Percentiles rank a stretch among this genome's conserved stretches.
phyloP scores from a whole-genome alignment of 2,797 vertebrate species.

The Syngnathus acus region DNA sequence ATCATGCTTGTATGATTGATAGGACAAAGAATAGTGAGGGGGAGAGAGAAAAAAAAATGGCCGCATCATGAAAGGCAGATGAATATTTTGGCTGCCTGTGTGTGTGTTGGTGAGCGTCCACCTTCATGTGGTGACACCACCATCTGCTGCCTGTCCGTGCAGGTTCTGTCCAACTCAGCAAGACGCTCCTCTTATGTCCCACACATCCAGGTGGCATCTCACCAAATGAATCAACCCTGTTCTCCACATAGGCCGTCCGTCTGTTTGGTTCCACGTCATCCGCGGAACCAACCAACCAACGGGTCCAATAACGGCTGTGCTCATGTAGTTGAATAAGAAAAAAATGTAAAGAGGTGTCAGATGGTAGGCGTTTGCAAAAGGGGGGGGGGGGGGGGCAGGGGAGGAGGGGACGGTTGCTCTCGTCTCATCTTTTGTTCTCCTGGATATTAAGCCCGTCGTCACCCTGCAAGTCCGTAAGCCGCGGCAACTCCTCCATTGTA shows the following conservation, averaged over 20 bases:
- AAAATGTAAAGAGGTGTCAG: slow-evolving; percentile 58
- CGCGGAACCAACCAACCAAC: slow-evolving; percentile 23
- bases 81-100: slow-evolving; percentile 11
- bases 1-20: not conserved
- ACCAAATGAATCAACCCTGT: slow-evolving; percentile 38
- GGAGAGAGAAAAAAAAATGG: not conserved
- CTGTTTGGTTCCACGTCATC: slow-evolving; percentile 23
- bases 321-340: slow-evolving; percentile 31
- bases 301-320: slow-evolving; percentile 8
- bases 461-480: slow-evolving; percentile 32
- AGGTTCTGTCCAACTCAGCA: slow-evolving; percentile 49
- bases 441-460: slow-evolving; percentile 39
- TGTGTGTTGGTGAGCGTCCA: slow-evolving; percentile 26
- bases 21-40: not conserved
- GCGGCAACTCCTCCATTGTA: slow-evolving; percentile 21
- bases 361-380: slow-evolving; percentile 47
- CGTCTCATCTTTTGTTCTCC: slow-evolving; percentile 56
- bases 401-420: slow-evolving; percentile 36
- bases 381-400: slow-evolving; percentile 1
- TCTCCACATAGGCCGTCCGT: not conserved
- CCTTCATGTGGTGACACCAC: slow-evolving; percentile 45
- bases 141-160: slow-evolving; percentile 60
- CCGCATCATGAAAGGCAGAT: not conserved
- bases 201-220: slow-evolving; percentile 53
- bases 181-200: slow-evolving; percentile 19